Percentiles rank a stretch among this genome's conserved stretches.
phyloP scores from a whole-genome alignment of 2,888 invertebrate species.

The Meliscaeva auricollis region DNA sequence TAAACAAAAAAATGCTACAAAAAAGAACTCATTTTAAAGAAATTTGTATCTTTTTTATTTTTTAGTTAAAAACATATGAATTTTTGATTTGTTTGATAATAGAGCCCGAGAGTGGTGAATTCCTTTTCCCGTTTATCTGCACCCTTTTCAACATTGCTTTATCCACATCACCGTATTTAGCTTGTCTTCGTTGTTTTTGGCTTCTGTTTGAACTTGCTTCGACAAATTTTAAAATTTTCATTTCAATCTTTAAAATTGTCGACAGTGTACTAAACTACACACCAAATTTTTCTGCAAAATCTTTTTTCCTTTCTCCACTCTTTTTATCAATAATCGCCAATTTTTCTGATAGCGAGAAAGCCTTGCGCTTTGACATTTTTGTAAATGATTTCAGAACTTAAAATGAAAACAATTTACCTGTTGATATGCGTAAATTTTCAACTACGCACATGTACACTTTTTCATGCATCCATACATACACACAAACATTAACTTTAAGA shows the following conservation, averaged over 20 bases:
- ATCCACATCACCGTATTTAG: conserved; percentile 14
- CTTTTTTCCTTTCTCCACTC: neutral
- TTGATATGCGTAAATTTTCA: neutral
- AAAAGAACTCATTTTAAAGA: neutral
- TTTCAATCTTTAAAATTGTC: neutral
- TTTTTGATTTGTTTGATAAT: neutral
- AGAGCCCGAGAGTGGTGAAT: neutral
- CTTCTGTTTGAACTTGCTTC: conserved; percentile 9
- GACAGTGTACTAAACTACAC: conserved; percentile 9
- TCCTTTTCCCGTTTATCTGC: conserved; percentile 13
- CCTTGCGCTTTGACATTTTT: neutral
- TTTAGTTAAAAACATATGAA: neutral
- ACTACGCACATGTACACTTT: neutral
- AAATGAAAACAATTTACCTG: conserved; percentile 18
- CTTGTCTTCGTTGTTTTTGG: conserved; percentile 2
- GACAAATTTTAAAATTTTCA: conserved; percentile 10
- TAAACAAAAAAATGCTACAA: neutral
- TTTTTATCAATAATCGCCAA: neutral
- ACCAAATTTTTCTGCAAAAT: neutral
- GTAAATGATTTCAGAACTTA: neutral
- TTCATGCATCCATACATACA: neutral
- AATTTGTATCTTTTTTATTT: neutral
- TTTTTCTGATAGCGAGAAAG: neutral
- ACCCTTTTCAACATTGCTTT: conserved; percentile 13
- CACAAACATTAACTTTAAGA: neutral